Conservation (phyloP, 2,113 vertebrate species). For the Notothenia rossii region DNA sequence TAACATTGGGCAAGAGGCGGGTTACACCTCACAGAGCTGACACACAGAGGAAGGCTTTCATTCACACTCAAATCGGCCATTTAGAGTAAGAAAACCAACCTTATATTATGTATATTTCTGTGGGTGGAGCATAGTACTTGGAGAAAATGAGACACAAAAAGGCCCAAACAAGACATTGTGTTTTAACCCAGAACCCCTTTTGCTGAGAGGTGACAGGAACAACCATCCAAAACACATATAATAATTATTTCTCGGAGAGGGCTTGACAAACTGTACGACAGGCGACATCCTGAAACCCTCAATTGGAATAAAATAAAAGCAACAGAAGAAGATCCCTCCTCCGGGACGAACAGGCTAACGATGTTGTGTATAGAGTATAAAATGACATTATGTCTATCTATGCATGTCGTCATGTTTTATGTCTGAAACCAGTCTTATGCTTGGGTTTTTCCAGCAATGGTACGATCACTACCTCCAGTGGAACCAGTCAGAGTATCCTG, state of each 20-base stretch:
- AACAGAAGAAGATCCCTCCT: background rate
- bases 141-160: too few species aligned
- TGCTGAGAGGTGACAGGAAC: too few species aligned
- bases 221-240: background rate
- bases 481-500: conserved; percentile 87
- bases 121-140: too few species aligned
- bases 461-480: conserved; percentile 87
- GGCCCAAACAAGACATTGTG: too few species aligned
- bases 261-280: background rate
- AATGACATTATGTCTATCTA: background rate
- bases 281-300: background rate
- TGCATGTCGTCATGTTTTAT: background rate
- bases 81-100: too few species aligned
- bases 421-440: conserved; percentile 14
- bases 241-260: background rate
- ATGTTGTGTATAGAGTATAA: background rate
- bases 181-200: too few species aligned
- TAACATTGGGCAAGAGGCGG: too few species aligned
- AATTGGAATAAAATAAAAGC: background rate
- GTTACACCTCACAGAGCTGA: too few species aligned
- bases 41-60: too few species aligned
- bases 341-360: background rate
- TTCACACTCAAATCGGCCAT: too few species aligned
- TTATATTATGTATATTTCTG: too few species aligned
- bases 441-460: conserved; percentile 80